Evolutionary conservation across 2,888 invertebrate genomes (phyloP).

Genomic region (Cataglyphis albicans): DNA sequence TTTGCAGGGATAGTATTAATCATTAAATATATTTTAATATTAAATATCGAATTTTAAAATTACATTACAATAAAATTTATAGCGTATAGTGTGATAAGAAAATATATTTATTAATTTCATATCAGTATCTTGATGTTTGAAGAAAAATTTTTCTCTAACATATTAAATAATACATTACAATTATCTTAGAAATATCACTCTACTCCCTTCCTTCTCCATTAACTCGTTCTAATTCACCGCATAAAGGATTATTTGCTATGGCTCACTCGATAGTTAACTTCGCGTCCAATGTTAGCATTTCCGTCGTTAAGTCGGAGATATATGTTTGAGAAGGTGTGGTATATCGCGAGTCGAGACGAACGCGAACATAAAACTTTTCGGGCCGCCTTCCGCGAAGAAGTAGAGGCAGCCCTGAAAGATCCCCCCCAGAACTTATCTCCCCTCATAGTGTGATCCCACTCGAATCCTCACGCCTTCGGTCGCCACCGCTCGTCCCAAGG

Average conservation of each 20-base stretch:
- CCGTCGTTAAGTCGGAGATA: conserved; percentile 52
- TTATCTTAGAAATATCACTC: background rate
- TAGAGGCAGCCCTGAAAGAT: conserved; percentile 35
- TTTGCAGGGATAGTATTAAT: background rate
- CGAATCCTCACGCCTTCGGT: conserved; percentile 57
- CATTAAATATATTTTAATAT: background rate
- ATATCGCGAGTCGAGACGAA: conserved; percentile 52
- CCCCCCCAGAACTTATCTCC: conserved; percentile 51
- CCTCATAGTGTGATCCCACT: conserved; percentile 52
- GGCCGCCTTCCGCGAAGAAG: conserved; percentile 41
- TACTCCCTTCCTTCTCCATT: background rate
- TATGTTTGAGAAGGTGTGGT: conserved; percentile 50
- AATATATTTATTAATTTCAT: background rate
- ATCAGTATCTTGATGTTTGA: background rate
- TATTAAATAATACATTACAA: background rate
- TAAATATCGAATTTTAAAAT: background rate
- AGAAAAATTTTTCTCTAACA: background rate
- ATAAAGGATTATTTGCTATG: background rate
- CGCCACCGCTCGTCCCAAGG: conserved; percentile 62
- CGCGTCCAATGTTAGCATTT: conserved; percentile 40
- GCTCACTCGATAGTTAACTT: conserved; percentile 36
- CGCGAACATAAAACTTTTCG: conserved; percentile 53
- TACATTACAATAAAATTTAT: background rate
- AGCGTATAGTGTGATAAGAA: background rate
- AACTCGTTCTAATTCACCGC: background rate